Base-by-base conservation (phyloP, 2,888 invertebrate genomes). In the Oeneis ivallda region DNA sequence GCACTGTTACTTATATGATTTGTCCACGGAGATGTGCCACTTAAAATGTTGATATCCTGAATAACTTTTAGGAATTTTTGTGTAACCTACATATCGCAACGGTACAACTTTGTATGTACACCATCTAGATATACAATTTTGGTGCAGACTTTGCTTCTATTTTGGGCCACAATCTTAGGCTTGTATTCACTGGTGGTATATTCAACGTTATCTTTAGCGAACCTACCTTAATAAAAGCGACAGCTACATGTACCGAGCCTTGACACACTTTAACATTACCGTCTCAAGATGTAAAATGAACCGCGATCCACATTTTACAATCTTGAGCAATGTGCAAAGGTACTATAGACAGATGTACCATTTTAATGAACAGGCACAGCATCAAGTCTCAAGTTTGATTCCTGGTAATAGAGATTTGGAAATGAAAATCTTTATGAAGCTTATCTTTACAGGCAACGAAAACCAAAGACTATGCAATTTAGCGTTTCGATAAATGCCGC, bases 241-340 rank as follows among this genome's bases (percentile, higher is more conserved):
- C 52, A 62, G 57, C 45, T 41, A 49, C 9, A 9, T 37, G 37
- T 53, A 19, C 49, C 17, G 50, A 60, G 32, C 67, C 69, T 65
- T 67, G 69, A 69, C 69, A 67, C 37, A 61, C 62, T 65, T 67
- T 63, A 53, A 37, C 62, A 64, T 62, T 65, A 65, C 52, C 45
- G 61, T 57, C 57, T 60, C 63, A 66, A 68, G 60, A 67, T 39
- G 69, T 62, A 69, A 69, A 62, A 67, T 57, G 67, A 65, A 49
- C 59, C 47, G 19, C 49, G 37, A 37, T 56, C 15, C 32, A 58
- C 26, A 7, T 9, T 43, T 58, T 43, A 58, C 41, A 58, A 45
- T n/a, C 45, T 45, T 58, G 58, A 41, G 41, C 56, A 53, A 53
- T 15, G 53, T 34, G 53, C 53, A 34, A 34, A 34, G n/a, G 34